A percentile compares a stretch with the other conserved stretches of the same genome.
Conservation (phyloP, 2,113 vertebrate species). For the Zosterops japonicus region DNA sequence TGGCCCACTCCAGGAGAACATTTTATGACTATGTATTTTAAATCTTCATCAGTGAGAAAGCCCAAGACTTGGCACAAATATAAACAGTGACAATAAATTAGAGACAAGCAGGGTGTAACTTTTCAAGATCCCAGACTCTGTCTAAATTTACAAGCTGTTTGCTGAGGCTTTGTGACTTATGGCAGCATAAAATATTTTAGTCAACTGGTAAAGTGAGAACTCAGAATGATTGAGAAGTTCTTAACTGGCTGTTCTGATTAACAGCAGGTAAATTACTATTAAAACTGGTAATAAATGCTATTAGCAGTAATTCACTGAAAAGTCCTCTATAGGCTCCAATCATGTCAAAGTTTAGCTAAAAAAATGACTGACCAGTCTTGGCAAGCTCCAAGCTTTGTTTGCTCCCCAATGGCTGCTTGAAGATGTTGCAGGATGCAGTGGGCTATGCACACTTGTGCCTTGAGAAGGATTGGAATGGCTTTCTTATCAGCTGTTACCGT, state of each 20-base stretch:
- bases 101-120: slow-evolving; percentile 27
- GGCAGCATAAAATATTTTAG: slow-evolving; percentile 69
- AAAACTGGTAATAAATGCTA: slow-evolving; percentile 65
- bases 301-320: slow-evolving; percentile 50
- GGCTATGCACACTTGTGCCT: not conserved
- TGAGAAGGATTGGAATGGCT: not conserved
- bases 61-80: slow-evolving; percentile 52
- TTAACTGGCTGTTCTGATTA: slow-evolving; percentile 60
- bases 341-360: slow-evolving; percentile 27
- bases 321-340: not conserved
- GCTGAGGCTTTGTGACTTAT: slow-evolving; percentile 60
- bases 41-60: slow-evolving; percentile 45
- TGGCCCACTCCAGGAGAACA: not conserved
- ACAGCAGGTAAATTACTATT: slow-evolving; percentile 58
- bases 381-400: not conserved
- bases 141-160: slow-evolving; percentile 71
- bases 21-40: slow-evolving; percentile 67
- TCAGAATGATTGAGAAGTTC: slow-evolving; percentile 66
- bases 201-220: slow-evolving; percentile 62
- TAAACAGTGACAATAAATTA: slow-evolving; percentile 68
- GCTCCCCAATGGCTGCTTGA: not conserved
- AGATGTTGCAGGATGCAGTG: not conserved
- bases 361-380: slow-evolving; percentile 14
- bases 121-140: slow-evolving; percentile 4
- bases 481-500: not conserved